These are phyloP conservation scores for Sarcophaga subvicina DNA, from an alignment of 2,888 invertebrate species.

Conservation along the genomic window DNA sequence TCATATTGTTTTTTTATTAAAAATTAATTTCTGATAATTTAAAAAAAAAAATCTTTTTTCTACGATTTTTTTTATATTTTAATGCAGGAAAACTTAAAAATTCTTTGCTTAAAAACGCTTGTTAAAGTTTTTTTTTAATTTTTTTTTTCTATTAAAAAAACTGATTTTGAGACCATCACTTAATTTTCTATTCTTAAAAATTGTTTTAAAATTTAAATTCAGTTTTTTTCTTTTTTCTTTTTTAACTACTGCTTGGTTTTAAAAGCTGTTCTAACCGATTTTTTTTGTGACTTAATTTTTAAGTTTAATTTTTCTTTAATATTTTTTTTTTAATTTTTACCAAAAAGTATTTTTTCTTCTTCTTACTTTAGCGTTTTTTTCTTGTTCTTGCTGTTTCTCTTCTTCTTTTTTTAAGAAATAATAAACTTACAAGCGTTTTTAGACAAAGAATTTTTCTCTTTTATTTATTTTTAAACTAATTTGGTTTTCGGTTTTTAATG, in stretches of 20 bases:
- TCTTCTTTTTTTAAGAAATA: conserved; percentile 57
- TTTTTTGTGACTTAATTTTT: conserved; percentile 71
- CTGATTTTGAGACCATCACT: conserved; percentile 72
- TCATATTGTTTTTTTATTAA: conserved; percentile 71
- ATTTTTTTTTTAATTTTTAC: neutral
- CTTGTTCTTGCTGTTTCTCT: neutral
- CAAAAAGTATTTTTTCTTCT: neutral
- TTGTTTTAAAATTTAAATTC: conserved; percentile 15
- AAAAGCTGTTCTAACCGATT: conserved; percentile 59
- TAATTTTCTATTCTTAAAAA: conserved; percentile 66
- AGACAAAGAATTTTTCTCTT: conserved; percentile 81
- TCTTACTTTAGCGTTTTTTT: conserved; percentile 45
- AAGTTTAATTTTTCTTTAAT: conserved; percentile 9
- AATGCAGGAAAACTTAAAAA: conserved; percentile 23
- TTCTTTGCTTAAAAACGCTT: conserved; percentile 82
- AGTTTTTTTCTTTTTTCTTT: conserved; percentile 40
- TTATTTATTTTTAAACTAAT: conserved; percentile 67
- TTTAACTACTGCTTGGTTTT: neutral
- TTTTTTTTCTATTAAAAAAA: conserved; percentile 53
- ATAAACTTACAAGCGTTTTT: conserved; percentile 82
- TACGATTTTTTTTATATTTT: neutral
- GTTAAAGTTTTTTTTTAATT: conserved; percentile 66
- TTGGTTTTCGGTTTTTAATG: conserved; percentile 56
- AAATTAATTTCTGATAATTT: conserved; percentile 8
- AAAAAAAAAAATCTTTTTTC: neutral